phyloP scores from a whole-genome alignment of 2,113 vertebrate genomes.

The Larimichthys crocea region DNA sequence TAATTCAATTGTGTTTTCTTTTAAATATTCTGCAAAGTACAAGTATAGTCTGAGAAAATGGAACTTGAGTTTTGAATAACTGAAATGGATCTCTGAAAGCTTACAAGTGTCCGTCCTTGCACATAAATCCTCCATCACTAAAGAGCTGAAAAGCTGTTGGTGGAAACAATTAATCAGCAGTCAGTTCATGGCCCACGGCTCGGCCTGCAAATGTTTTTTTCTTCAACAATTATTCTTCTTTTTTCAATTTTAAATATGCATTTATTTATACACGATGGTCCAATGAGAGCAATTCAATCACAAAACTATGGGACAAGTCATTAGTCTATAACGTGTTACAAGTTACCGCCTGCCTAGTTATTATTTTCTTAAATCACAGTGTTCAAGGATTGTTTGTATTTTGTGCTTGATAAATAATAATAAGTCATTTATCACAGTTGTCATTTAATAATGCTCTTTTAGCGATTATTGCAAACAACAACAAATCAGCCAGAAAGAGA shows the following conservation, averaged over 20 bases:
- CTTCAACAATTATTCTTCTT: not conserved
- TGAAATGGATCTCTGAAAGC: not conserved
- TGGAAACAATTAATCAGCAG: no score
- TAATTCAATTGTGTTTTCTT: not conserved
- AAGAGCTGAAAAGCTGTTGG: not conserved
- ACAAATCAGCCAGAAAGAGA: constrained; percentile 7
- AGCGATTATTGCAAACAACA: constrained; percentile 32
- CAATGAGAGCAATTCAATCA: not conserved
- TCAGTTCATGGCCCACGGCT: not conserved
- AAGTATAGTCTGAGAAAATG: not conserved
- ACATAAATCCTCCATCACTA: not conserved
- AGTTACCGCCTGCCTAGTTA: not conserved
- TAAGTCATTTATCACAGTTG: constrained; percentile 6
- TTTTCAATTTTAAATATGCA: not conserved
- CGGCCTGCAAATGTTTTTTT: not conserved
- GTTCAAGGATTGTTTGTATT: not conserved
- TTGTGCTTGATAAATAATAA: constrained; percentile 5
- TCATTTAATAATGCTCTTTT: not conserved
- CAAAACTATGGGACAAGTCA: not conserved
- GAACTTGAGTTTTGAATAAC: not conserved
- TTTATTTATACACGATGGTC: not conserved
- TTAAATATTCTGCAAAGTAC: not conserved
- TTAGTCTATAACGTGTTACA: not conserved
- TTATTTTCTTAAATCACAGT: not conserved
- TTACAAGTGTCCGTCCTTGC: not conserved